Evolutionary conservation across 2,797 vertebrate species (phyloP), one percentile per base, ranked within the genome.

Genomic region (Gila robusta): DNA sequence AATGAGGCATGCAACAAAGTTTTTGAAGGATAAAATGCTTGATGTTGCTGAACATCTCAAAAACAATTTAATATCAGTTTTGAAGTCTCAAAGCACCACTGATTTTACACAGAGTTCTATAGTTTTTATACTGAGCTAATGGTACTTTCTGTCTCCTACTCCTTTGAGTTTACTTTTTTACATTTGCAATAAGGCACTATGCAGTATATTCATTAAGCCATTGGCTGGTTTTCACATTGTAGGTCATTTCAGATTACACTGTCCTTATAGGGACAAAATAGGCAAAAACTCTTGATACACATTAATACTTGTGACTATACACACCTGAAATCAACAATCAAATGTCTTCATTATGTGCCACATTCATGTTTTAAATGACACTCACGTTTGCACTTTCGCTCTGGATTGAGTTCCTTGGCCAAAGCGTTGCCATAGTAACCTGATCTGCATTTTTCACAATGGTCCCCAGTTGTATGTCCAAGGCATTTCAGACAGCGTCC

Each of bases 401-500:
- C 21, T 0, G 93, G 90, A 6, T 71, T 26, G 0, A 81, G 39
- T 12, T 89, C 89, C 70, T 84, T 94, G 88, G 90, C 93, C 89
- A 95, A 91, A 0, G 97, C 96, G 0, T 94, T 91, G 4, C 98
- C 97, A 0, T 97, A 97, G 95, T 96, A 98, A 89, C 97, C 97
- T 0, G 9, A 89, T 77, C 0, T 93, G 59, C 98, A 99, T 21
- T 16, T 91, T 49, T 98, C 92, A 1, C 98, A 99, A 88, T n/a
- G 93, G 1, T 94, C 92, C 0, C 98, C 98, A 0, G 94, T 92
- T 0, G 97, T 98, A 94, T 98, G 93, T 89, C 96, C 81, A 52
- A 97, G 91, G 89, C 98, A 99, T 88, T 97, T 97, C 71, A 97
- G 93, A 86, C 98, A 99, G 5, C 19, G 95, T 21, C 98, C 98